Conservation (phyloP, 2,797 vertebrate genomes). For the Falco cherrug region DNA sequence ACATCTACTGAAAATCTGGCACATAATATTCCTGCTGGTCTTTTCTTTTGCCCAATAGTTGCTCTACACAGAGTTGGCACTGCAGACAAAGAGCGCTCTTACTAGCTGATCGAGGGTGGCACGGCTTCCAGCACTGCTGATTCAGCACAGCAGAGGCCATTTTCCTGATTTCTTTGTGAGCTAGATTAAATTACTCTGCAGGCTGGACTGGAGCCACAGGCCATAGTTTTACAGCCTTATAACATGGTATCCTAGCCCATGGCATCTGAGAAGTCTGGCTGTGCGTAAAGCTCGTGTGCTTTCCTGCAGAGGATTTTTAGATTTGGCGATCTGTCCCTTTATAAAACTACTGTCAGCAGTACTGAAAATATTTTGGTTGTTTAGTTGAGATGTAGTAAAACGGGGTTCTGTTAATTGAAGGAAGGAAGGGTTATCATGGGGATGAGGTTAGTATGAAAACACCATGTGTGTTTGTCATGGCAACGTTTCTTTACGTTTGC, state of each 20-base stretch:
- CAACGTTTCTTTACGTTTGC: neutral
- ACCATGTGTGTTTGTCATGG: neutral
- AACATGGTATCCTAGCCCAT: constrained; percentile 10
- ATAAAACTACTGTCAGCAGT: neutral
- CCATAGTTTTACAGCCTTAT: constrained; percentile 37
- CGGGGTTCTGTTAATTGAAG: constrained; percentile 18
- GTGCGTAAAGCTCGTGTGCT: neutral
- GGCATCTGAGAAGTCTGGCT: constrained; percentile 35
- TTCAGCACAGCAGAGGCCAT: constrained; percentile 41
- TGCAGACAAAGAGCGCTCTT: neutral
- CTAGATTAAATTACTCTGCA: constrained; percentile 54
- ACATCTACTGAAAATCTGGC: constrained; percentile 57
- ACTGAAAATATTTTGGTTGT: constrained; percentile 42
- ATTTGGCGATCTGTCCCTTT: neutral
- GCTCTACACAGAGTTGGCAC: neutral
- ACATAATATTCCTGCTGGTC: constrained; percentile 48
- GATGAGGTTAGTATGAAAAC: neutral
- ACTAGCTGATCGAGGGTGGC: constrained; percentile 30
- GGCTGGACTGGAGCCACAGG: constrained; percentile 36
- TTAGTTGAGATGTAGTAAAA: neutral
- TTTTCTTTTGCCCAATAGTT: constrained; percentile 18
- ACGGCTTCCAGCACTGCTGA: constrained; percentile 55
- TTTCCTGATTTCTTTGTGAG: constrained; percentile 52
- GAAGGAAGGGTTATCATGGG: neutral
- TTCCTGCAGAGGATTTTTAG: neutral